Conservation (phyloP, 2,888 invertebrate genomes). For the Plagodis pulveraria region DNA sequence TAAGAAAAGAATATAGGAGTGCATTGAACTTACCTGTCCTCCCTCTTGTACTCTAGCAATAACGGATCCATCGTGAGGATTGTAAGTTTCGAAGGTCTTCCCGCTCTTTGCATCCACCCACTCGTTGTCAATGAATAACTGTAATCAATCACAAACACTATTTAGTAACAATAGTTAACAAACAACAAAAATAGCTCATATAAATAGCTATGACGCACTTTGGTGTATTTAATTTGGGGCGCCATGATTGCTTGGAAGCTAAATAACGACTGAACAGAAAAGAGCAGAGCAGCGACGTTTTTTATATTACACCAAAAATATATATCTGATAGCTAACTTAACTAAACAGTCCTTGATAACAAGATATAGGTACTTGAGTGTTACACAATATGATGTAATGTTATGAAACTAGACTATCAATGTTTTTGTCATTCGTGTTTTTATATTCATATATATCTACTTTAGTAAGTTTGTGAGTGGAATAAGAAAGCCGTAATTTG, state of each 20-base stretch:
- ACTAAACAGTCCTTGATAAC: too few species aligned
- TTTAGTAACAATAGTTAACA: background rate
- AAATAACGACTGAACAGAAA: background rate
- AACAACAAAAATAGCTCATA: background rate
- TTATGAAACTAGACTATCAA: too few species aligned
- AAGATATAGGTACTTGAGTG: too few species aligned
- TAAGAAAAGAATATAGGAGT: too few species aligned
- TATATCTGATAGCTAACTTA: too few species aligned
- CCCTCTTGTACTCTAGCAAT: constrained; percentile 93
- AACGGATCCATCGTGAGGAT: constrained; percentile 90
- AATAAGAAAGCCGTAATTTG: too few species aligned
- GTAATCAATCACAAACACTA: constrained; percentile 3
- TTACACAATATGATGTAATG: too few species aligned
- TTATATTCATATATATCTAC: too few species aligned
- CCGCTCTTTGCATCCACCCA: constrained; percentile 90
- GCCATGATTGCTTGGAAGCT: constrained; percentile 11
- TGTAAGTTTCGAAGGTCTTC: constrained; percentile 91
- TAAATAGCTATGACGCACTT: constrained; percentile 13
- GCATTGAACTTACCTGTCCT: constrained; percentile 85
- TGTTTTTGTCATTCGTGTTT: too few species aligned
- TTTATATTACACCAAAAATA: too few species aligned
- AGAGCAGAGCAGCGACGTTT: too few species aligned
- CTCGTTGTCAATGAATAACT: constrained; percentile 70
- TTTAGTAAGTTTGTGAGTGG: too few species aligned
- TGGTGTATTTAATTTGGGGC: constrained; percentile 26